phyloP scores from a whole-genome alignment of 2,797 vertebrate species.

The Aldrovandia affinis region DNA sequence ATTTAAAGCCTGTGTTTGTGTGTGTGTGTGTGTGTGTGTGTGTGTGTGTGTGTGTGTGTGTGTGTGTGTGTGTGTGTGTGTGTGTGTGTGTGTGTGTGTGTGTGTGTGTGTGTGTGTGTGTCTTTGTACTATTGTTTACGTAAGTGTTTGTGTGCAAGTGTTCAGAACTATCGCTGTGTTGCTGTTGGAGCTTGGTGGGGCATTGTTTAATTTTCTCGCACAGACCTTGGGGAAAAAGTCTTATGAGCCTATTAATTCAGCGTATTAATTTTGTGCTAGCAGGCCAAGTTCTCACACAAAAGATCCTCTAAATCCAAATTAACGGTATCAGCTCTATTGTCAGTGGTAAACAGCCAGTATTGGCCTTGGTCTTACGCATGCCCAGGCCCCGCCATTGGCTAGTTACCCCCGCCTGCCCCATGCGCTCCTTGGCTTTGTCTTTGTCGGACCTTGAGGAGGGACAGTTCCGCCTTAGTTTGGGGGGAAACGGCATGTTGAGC shows the following conservation, averaged over 20 bases:
- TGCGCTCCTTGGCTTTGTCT: neutral
- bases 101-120: neutral
- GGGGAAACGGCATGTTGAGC: neutral
- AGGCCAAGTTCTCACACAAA: neutral
- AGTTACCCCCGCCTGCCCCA: neutral
- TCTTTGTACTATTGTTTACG: neutral
- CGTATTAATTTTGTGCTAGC: neutral
- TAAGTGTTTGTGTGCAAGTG: neutral
- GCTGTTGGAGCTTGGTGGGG: neutral
- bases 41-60: neutral
- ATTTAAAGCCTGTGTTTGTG: slow-evolving; percentile 7
- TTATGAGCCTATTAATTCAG: neutral
- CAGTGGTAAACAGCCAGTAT: neutral
- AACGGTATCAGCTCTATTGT: neutral
- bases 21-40: neutral
- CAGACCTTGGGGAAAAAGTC: neutral
- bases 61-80: neutral
- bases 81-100: neutral
- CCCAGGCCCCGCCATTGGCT: neutral
- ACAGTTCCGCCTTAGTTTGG: neutral
- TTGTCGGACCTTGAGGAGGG: neutral
- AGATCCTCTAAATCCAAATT: neutral
- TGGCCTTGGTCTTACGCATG: neutral
- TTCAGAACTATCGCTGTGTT: neutral
- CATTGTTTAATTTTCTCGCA: neutral